Evolutionary conservation across 2,888 invertebrate genomes (phyloP), one percentile per base, ranked within the genome.

Genomic region (Lycaena phlaeas): DNA sequence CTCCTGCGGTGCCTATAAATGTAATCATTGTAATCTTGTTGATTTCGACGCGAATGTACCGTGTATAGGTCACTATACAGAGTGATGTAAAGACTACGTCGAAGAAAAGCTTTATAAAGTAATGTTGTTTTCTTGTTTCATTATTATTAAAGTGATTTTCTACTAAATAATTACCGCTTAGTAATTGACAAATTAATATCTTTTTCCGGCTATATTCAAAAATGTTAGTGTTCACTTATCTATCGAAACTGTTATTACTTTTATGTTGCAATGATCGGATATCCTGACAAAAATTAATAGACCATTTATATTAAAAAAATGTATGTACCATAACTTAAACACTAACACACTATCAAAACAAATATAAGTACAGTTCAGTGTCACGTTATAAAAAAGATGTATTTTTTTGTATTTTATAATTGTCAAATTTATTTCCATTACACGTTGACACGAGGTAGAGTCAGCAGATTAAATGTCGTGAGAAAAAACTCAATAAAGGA

Each of bases 401-500:
- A 17, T 11, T 18, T 11, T 18, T 31, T 18, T 18, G 5, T 4
- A 22, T 2, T 7, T 22, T 6, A 15, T 15, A 17, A n/a, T n/a
- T n/a, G n/a, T n/a, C 11, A 37, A 28, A 7, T 17, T 17, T 27
- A 43, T 40, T 34, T 29, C 12, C 25, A 26, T 27, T 9, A 29
- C 22, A n/a, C 18, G 28, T 11, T 15, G 17, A 30, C 37, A 30
- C 30, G 25, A 14, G 12, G 38, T 37, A 37, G 17, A 15, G 28
- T 22, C n/a, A 36, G 31, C 14, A 36, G 30, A 43, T 10, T 15
- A 37, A 38, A 40, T 38, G 22, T 39, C 42, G 42, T 42, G 45
- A 30, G 45, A 45, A 45, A 37, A 40, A 41, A 34, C 38, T 18
- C 43, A 29, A 14, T 14, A 36, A 37, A 26, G 36, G 22, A 30